Conservation (phyloP, 2,888 invertebrate genomes). For the Lucinisca nassula region DNA sequence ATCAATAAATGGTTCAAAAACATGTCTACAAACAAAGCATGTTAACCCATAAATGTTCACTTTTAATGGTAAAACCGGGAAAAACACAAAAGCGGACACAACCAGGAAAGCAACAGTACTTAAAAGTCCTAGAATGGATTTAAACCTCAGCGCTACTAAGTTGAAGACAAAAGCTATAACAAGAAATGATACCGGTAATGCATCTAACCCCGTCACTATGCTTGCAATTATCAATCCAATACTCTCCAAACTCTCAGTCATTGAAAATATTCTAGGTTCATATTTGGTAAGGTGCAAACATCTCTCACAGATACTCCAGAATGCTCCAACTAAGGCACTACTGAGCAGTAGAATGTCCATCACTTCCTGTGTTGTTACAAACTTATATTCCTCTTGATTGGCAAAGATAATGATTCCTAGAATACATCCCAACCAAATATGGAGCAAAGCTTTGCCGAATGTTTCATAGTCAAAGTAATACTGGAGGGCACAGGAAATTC, state of each 20-base stretch:
- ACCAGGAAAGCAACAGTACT: conserved; percentile 77
- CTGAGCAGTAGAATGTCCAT: conserved; percentile 85
- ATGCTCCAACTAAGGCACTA: conserved; percentile 78
- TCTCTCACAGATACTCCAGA: conserved; percentile 81
- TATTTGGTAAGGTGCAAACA: conserved; percentile 72
- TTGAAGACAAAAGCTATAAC: conserved; percentile 81
- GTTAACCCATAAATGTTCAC: conserved; percentile 83
- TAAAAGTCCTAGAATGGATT: conserved; percentile 81
- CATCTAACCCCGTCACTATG: conserved; percentile 78
- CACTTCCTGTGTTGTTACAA: conserved; percentile 80
- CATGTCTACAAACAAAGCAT: conserved; percentile 83
- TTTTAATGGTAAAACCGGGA: conserved; percentile 78
- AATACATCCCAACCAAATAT: conserved; percentile 86
- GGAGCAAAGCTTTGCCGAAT: conserved; percentile 80
- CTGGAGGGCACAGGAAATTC: conserved; percentile 81
- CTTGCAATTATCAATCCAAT: conserved; percentile 84
- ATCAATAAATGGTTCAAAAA: conserved; percentile 83
- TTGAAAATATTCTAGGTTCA: conserved; percentile 73
- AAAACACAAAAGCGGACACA: conserved; percentile 74
- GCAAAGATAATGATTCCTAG: conserved; percentile 85
- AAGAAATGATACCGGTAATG: conserved; percentile 77
- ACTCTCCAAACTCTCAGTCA: conserved; percentile 81
- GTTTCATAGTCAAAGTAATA: conserved; percentile 83
- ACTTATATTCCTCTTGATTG: conserved; percentile 76
- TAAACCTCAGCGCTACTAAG: conserved; percentile 84